Evolutionary conservation across 2,797 vertebrate species (phyloP), one percentile per base, ranked within the genome.

Genomic region (Leptatherina wallacei): DNA sequence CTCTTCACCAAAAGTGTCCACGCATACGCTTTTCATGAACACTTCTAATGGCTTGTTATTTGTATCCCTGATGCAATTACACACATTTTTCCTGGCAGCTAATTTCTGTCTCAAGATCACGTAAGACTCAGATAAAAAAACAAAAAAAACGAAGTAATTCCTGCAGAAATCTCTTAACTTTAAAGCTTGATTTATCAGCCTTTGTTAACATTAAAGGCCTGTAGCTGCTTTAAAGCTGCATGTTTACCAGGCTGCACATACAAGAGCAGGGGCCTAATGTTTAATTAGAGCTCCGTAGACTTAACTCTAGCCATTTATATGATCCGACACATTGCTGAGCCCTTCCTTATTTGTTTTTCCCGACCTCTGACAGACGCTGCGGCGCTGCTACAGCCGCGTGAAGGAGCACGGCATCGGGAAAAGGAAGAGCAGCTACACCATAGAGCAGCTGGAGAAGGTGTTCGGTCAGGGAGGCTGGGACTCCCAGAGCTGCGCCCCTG

Each of bases 401-500:
- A 99, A 99, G 94, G 98, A 99, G 90, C 97, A 98, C 0, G 98
- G 98, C 38, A 96, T 99, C 0, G 98, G 98, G 30, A 99, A 99
- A 86, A 95, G 98, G 91, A 99, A 99, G 95, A 99, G 98, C 96
- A 99, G 98, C 94, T 99, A 99, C 94, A 99, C 98, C 0, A 96
- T 99, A 10, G 98, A 99, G 71, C 98, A 99, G 95, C 96, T 99
- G 95, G 98, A 99, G 94, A 97, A 99, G 87, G 98, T 99, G 84
- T 99, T 99, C 27, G 98, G 98, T 38, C 98, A 99, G 92, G 98
- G 98, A 24, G 98, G 98, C 91, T 99, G 98, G 98, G 98, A 99
- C 85, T 96, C 97, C 67, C 98, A 98, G 92, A 96, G 95, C 91
- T 99, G 97, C 83, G 98, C 98, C 80, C 98, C 98, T 0, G 98